Conservation (phyloP, 2,888 invertebrate species). For the Atethmia centrago region DNA sequence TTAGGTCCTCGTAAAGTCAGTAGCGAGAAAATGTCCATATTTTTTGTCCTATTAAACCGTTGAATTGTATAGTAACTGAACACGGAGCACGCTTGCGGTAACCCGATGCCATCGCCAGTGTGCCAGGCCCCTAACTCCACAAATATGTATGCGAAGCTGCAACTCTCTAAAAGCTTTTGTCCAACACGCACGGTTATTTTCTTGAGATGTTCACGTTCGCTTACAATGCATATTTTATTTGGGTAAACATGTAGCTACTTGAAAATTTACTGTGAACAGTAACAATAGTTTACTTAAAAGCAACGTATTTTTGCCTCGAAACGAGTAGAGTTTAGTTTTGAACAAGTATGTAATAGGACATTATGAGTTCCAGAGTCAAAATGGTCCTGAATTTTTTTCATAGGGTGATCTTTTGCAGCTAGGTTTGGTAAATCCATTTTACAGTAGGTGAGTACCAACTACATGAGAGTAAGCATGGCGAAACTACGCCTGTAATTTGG, state of each 20-base stretch:
- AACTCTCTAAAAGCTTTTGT: slow-evolving; percentile 85
- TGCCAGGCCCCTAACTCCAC: slow-evolving; percentile 61
- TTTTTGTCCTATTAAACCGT: slow-evolving; percentile 35
- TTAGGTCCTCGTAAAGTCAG: slow-evolving; percentile 18
- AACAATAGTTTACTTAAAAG: slow-evolving; percentile 54
- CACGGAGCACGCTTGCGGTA: slow-evolving; percentile 19
- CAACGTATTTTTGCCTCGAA: slow-evolving; percentile 28
- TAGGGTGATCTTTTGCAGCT: neutral
- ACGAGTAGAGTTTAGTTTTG: neutral
- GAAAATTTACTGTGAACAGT: slow-evolving; percentile 48
- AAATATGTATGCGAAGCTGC: slow-evolving; percentile 71
- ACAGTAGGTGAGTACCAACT: neutral
- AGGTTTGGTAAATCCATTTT: neutral
- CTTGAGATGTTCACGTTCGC: slow-evolving; percentile 74
- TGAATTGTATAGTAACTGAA: slow-evolving; percentile 29
- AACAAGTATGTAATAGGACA: neutral
- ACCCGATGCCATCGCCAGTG: slow-evolving; percentile 39
- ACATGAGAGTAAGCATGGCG: neutral
- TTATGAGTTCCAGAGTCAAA: neutral
- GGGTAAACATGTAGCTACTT: slow-evolving; percentile 62
- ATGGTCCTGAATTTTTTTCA: neutral
- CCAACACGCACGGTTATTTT: slow-evolving; percentile 78
- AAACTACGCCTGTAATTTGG: neutral
- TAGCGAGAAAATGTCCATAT: slow-evolving; percentile 5
- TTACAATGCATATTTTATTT: slow-evolving; percentile 80